Evolutionary conservation across 2,113 vertebrate species (phyloP), one percentile per base, ranked within the genome.

Genomic region (Corythoichthys intestinalis): DNA sequence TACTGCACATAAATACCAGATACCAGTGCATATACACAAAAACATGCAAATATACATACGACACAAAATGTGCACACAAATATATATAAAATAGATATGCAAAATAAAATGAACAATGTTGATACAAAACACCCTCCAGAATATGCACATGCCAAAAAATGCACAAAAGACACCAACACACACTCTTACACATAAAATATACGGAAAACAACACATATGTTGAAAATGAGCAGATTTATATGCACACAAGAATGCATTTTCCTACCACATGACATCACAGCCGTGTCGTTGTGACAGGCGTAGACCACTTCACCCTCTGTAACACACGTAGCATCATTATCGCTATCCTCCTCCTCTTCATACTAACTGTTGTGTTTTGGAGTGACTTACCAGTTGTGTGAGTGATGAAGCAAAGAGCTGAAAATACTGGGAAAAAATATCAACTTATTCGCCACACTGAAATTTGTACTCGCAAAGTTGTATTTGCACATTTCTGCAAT

Each of bases 241-340:
- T 14, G 8, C 5, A 65, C 12, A 65, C 28, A 49, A 65, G 6
- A 47, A 39, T 5, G 12, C 39, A 71, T 65, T 3, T 59, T 60
- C 77, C 76, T 67, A 89, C 88, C 88, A 71, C 88, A 88, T 0
- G 75, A 62, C 17, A 89, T 73, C 58, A 47, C 44, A 28, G 71
- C 84, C 0, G 85, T 87, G 9, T 83, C 60, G 6, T 86, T 89
- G 65, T 57, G 69, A n/a, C 87, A 89, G 12, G 81, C 74, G 56
- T 87, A 89, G 34, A 86, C 49, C 2, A 86, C 76, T 38, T 75
- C 81, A 1, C 72, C 84, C 46, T 85, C 85, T 89, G 83, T 60
- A 5, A 66, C 12, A 69, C 65, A 81, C 49, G 73, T 63, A 71
- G 7, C 9, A 44, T 12, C 53, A 65, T 37, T 53, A 56, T 54